A percentile compares a stretch with the other conserved stretches of the same genome.
phyloP scores from a whole-genome alignment of 2,113 vertebrate genomes.

The Orycteropus afer region DNA sequence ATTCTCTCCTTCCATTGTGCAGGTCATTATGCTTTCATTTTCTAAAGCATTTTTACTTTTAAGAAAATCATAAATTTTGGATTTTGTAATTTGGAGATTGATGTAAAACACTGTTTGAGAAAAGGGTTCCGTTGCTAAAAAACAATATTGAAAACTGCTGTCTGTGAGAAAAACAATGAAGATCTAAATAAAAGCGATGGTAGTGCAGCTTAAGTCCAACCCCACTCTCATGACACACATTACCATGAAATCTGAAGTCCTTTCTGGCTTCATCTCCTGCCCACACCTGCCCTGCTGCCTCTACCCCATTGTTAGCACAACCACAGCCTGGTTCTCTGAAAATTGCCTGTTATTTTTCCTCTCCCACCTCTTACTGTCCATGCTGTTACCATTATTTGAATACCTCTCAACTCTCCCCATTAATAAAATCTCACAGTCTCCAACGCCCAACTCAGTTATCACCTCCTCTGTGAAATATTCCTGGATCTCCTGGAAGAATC shows the following conservation, averaged over 20 bases:
- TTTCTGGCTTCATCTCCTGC: background rate
- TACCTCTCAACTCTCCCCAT: background rate
- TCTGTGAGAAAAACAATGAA: background rate
- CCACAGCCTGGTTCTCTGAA: background rate
- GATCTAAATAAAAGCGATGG: background rate
- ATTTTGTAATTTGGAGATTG: slow-evolving; percentile 36
- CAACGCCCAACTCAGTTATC: background rate
- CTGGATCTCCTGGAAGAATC: background rate
- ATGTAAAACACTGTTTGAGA: background rate
- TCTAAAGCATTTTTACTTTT: background rate
- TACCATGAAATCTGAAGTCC: background rate
- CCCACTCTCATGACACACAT: background rate
- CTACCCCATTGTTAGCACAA: background rate
- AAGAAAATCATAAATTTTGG: background rate
- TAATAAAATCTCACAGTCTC: background rate
- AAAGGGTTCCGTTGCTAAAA: background rate
- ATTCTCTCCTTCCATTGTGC: background rate
- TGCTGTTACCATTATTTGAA: background rate
- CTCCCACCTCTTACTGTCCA: background rate
- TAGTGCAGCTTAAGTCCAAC: background rate
- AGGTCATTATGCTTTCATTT: background rate
- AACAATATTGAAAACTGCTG: background rate
- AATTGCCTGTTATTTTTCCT: background rate
- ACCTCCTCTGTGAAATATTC: background rate
- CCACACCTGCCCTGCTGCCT: background rate